These are phyloP conservation scores for Mesorhabditis sp. DNA, from an alignment of 2,888 invertebrate genomes.

Conservation along the genomic window DNA sequence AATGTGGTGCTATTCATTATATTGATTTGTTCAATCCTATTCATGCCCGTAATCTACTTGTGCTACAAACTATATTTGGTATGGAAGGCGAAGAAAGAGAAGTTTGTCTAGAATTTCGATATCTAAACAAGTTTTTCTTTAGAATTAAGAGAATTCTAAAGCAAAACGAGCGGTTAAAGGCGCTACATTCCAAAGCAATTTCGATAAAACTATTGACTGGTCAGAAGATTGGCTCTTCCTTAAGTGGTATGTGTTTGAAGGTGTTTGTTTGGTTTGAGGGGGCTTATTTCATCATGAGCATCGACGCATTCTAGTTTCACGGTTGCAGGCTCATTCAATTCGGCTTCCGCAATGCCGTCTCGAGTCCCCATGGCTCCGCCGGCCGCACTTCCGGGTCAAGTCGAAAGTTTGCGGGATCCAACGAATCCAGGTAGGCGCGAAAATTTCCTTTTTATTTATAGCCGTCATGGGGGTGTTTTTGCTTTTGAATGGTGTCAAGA, in stretches of 20 bases:
- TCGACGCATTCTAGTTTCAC: too few species aligned
- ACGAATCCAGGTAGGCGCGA: background rate
- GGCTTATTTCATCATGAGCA: too few species aligned
- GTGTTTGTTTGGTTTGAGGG: too few species aligned
- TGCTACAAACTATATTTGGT: background rate
- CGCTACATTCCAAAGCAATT: background rate
- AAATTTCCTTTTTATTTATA: background rate
- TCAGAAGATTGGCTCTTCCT: background rate
- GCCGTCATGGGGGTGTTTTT: too few species aligned
- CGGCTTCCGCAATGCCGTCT: background rate
- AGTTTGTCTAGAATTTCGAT: background rate
- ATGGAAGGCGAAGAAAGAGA: slow-evolving; percentile 6
- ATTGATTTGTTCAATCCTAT: slow-evolving; percentile 3
- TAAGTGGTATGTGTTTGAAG: background rate
- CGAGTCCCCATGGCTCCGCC: background rate
- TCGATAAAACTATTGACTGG: background rate
- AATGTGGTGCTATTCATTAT: background rate
- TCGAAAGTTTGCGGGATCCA: background rate
- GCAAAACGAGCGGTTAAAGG: background rate
- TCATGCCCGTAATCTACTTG: background rate
- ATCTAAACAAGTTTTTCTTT: background rate
- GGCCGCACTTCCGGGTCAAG: slow-evolving; percentile 5
- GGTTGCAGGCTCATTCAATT: too few species aligned
- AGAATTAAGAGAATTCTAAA: slow-evolving; percentile 1
- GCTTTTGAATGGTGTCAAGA: too few species aligned